A percentile compares a stretch with the other conserved stretches of the same genome.
These are phyloP conservation scores for Furnarius figulus DNA, from an alignment of 2,113 vertebrate genomes.

Conservation along the genomic window DNA sequence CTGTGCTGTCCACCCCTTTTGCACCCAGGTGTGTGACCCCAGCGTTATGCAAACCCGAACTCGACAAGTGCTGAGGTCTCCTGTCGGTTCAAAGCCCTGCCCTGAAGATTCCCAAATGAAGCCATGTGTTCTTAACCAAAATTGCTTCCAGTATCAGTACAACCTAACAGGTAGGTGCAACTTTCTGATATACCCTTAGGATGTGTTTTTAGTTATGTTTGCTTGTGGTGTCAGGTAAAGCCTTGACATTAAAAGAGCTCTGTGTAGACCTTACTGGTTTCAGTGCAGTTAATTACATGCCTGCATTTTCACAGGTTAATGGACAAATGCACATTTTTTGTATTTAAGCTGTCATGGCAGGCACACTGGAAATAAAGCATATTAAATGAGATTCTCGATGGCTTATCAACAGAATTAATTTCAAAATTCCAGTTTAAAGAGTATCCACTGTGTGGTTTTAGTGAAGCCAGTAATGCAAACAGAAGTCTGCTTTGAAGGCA, in stretches of 20 bases:
- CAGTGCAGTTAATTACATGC: background rate
- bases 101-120: constrained; percentile 84
- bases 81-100: constrained; percentile 75
- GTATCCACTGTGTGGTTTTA: background rate
- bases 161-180: constrained; percentile 84
- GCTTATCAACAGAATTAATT: background rate
- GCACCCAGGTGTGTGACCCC: constrained; percentile 82
- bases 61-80: constrained; percentile 83
- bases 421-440: background rate
- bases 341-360: background rate
- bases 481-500: background rate
- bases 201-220: background rate
- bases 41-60: constrained; percentile 79
- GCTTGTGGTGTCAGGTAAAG: background rate
- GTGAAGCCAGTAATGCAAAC: background rate
- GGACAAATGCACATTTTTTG: background rate
- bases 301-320: background rate
- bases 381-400: background rate
- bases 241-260: background rate
- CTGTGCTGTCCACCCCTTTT: background rate
- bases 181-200: background rate
- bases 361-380: background rate
- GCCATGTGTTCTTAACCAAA: constrained; percentile 87
- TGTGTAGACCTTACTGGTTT: background rate
- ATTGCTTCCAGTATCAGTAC: constrained; percentile 91